Evolutionary conservation across 2,888 invertebrate species (phyloP).

Genomic region (Agrochola lychnidis): DNA sequence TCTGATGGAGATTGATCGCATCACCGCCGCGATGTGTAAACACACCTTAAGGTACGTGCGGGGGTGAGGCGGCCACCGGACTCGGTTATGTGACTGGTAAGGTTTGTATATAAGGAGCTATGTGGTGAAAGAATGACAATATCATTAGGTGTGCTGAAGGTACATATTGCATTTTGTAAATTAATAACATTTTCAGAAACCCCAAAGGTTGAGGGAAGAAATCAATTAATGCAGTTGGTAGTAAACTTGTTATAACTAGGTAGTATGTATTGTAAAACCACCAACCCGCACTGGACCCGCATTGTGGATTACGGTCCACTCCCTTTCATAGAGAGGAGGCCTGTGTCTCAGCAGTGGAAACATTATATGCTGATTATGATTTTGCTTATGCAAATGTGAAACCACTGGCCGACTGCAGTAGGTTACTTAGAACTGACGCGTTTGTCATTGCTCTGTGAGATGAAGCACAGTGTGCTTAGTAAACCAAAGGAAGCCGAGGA

Average conservation of each 20-base stretch:
- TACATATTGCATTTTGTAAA: not conserved
- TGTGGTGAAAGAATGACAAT: not conserved
- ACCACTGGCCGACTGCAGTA: not conserved
- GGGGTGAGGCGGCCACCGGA: conserved; percentile 74
- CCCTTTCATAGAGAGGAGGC: not conserved
- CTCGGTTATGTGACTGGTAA: conserved; percentile 76
- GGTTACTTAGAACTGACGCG: not conserved
- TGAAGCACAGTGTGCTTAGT: not conserved
- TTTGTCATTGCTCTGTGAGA: not conserved
- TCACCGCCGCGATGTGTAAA: conserved; percentile 77
- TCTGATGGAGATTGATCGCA: conserved; percentile 88
- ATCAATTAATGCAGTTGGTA: not conserved
- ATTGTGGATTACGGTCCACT: not conserved
- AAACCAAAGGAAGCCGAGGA: not conserved
- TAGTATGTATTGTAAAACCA: not conserved
- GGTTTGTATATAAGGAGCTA: conserved; percentile 27
- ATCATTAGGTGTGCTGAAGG: not conserved
- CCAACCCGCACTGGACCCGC: not conserved
- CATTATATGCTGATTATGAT: not conserved
- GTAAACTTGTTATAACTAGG: not conserved
- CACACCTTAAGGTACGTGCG: conserved; percentile 81
- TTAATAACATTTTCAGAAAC: not conserved
- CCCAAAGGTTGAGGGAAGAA: not conserved
- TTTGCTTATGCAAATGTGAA: not conserved
- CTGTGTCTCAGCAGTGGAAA: not conserved